These are phyloP conservation scores for Yponomeuta malinellus DNA, from an alignment of 2,888 invertebrate genomes.

Conservation along the genomic window DNA sequence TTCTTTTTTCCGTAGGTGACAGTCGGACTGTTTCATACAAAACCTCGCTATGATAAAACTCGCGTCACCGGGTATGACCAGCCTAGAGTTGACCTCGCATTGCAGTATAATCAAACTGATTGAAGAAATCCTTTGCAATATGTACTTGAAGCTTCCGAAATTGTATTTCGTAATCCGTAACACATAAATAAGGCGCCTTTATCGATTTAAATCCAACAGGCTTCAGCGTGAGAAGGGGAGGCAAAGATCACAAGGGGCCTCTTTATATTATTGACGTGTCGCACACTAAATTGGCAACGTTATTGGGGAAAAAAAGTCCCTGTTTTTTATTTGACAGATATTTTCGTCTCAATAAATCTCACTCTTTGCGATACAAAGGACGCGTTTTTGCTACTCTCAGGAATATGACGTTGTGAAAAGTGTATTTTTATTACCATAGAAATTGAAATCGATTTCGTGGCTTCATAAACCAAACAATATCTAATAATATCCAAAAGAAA, in stretches of 20 bases:
- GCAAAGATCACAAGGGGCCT: constrained; percentile 52
- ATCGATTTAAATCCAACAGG: constrained; percentile 45
- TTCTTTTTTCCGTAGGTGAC: no score
- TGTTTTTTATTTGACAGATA: constrained; percentile 56
- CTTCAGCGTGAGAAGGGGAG: constrained; percentile 37
- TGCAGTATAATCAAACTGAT: no score
- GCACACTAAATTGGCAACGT: constrained; percentile 61
- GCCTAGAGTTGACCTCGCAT: no score
- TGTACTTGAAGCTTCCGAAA: neutral
- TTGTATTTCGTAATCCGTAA: neutral
- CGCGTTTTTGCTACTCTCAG: neutral
- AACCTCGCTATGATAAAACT: no score
- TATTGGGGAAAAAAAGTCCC: constrained; percentile 45
- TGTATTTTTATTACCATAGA: no score
- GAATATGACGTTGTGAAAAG: neutral
- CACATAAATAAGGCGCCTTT: constrained; percentile 20
- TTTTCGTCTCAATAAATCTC: constrained; percentile 29
- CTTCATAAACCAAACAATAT: no score
- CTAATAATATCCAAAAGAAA: no score
- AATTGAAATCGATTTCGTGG: no score
- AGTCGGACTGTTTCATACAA: no score
- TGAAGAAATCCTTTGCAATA: no score
- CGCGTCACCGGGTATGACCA: no score
- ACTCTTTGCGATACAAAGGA: neutral
- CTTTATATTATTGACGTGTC: constrained; percentile 63